Percentiles rank a stretch among this genome's conserved stretches.
Conservation (phyloP, 2,888 invertebrate species). For the Phymatocera aterrima region DNA sequence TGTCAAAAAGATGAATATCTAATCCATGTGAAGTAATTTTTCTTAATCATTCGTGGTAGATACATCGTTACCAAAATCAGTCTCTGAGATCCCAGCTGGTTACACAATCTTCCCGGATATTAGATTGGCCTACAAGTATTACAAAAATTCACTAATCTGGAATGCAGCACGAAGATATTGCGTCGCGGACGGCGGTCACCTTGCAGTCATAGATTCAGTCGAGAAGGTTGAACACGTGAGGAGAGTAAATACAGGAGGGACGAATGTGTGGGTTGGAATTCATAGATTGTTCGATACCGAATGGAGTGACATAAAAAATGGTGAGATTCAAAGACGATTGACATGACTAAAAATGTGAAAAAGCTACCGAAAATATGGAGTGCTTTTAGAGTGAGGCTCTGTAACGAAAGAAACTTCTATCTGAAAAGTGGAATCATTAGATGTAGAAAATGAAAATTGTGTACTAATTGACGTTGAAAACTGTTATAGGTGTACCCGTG, state of each 20-base stretch:
- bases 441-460: no score
- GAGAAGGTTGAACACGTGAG: neutral
- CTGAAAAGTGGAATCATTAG: no score
- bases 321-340: neutral
- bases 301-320: constrained; percentile 1
- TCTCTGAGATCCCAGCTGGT: neutral
- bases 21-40: neutral
- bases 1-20: neutral
- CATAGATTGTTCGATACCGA: constrained; percentile 16
- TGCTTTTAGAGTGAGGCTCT: no score
- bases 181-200: neutral
- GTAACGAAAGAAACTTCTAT: no score
- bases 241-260: neutral
- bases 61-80: neutral
- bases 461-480: neutral
- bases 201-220: neutral
- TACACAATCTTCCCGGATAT: neutral
- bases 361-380: no score
- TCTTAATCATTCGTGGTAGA: neutral
- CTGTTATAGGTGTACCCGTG: neutral
- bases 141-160: neutral
- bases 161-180: constrained; percentile 3
- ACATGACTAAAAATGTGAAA: no score
- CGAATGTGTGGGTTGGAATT: neutral
- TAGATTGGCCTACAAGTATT: constrained; percentile 20